Base-by-base conservation (phyloP, 2,113 vertebrate genomes). In the Tamias sibiricus region DNA sequence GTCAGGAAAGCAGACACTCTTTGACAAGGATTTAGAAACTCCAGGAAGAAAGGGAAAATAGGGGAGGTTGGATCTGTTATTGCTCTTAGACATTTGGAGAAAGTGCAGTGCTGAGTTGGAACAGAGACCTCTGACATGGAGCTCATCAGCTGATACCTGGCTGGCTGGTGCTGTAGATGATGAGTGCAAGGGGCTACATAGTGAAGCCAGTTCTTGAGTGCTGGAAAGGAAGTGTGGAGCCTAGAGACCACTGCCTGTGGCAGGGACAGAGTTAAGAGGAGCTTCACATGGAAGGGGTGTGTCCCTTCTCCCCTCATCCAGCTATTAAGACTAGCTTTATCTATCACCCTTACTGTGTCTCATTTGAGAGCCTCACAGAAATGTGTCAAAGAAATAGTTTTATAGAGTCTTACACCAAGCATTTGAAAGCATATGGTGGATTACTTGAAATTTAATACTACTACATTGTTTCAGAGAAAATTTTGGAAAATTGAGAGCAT, bases 171-270 rank as follows among this genome's bases (percentile, higher is more conserved):
- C 26, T 75, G n/a, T 22, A n/a, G 69, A 42, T 7, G 11, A n/a
- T 35, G 69, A 22, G 44, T 17, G 5, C 37, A 19, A 8, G 14
- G 47, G 17, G 35, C 64, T 37, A 22, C 32, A 26, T 24, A 7
- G 0, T 12, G 35, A 37, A 17, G 7, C 47, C 40, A 35, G 42
- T 10, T 87, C 6, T 42, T 52, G 13, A 80, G 20, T 68, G 52
- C 83, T 20, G 47, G 64, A 30, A 49, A 54, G 96, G 95, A 82
- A 62, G 84, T 95, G 6, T 32, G 69, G 71, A 79, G 10, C 44
- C 68, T n/a, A 42, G 35, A 12, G 7, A 30, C 82, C 42, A 3
- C n/a, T 26, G 54, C 37, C 47, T 44, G n/a, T 22, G 8, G 17
- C 28, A 4, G 35, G 66, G 44, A 42, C 19, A 7, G 20, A 32